phyloP scores from a whole-genome alignment of 2,888 invertebrate species.

The Conistra vaccinii region DNA sequence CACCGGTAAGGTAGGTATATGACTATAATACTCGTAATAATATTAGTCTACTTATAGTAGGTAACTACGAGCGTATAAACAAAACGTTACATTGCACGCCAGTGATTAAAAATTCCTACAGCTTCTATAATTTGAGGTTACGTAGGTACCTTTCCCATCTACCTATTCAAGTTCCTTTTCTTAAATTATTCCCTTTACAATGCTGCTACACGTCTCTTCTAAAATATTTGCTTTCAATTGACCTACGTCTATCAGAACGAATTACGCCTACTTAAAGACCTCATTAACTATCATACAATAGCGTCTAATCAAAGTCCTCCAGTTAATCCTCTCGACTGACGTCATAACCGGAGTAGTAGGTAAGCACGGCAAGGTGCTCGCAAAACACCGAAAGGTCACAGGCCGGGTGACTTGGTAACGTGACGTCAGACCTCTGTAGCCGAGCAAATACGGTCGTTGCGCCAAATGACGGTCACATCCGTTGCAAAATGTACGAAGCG shows the following conservation, averaged over 20 bases:
- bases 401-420: conserved; percentile 57
- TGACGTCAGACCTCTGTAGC: conserved; percentile 64
- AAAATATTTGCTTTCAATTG: conserved; percentile 18
- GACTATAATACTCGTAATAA: no score
- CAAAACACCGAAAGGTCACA: conserved; percentile 68
- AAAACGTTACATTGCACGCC: neutral
- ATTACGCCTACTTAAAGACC: conserved; percentile 28
- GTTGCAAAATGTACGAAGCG: conserved; percentile 64
- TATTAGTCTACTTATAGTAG: no score
- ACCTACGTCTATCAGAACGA: conserved; percentile 10
- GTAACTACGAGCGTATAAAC: neutral
- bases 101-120: neutral
- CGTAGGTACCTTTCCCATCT: neutral
- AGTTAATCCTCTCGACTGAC: conserved; percentile 56
- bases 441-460: conserved; percentile 66
- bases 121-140: neutral
- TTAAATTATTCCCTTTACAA: neutral
- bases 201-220: neutral
- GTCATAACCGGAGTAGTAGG: conserved; percentile 56
- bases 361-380: conserved; percentile 58
- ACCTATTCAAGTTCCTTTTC: neutral
- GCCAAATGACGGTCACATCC: conserved; percentile 71
- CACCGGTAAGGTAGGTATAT: neutral
- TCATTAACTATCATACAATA: conserved; percentile 37
- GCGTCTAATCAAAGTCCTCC: conserved; percentile 47